A percentile compares a stretch with the other conserved stretches of the same genome.
Evolutionary conservation across 2,888 invertebrate species (phyloP).

Genomic region (Hipparchia sbordonii): DNA sequence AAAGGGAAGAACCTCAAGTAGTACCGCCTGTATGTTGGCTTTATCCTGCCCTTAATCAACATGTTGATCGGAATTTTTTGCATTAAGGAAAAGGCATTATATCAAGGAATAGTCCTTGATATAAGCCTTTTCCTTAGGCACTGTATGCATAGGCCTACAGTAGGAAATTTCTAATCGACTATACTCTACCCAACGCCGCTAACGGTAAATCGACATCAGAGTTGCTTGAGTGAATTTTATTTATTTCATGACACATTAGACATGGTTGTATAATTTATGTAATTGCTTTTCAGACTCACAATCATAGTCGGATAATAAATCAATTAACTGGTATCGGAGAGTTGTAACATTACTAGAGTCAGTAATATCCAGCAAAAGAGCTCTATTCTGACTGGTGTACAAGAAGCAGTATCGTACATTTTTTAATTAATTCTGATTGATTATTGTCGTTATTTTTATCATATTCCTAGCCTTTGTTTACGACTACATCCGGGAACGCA

Average conservation of each 20-base stretch:
- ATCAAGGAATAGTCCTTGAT: too few species aligned
- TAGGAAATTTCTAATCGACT: background rate
- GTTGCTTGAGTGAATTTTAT: conserved; percentile 27
- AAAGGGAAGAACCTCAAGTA: too few species aligned
- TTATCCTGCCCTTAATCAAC: too few species aligned
- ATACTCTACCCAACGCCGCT: background rate
- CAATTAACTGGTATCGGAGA: conserved; percentile 56
- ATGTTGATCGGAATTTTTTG: too few species aligned
- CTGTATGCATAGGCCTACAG: too few species aligned
- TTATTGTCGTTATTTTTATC: too few species aligned
- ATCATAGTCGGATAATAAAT: conserved; percentile 57
- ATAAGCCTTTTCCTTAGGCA: too few species aligned
- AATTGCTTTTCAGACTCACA: conserved; percentile 37
- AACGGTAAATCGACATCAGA: conserved; percentile 9
- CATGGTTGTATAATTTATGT: conserved; percentile 35
- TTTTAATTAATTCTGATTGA: too few species aligned
- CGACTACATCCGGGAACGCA: too few species aligned
- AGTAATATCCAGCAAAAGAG: background rate
- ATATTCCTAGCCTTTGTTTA: too few species aligned
- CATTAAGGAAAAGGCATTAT: background rate
- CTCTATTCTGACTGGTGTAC: background rate
- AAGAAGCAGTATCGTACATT: too few species aligned
- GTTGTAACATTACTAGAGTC: background rate
- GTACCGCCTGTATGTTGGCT: too few species aligned
- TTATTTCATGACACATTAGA: conserved; percentile 33